phyloP scores from a whole-genome alignment of 1,140 invertebrate species.

The Sesamia nonagrioides region DNA sequence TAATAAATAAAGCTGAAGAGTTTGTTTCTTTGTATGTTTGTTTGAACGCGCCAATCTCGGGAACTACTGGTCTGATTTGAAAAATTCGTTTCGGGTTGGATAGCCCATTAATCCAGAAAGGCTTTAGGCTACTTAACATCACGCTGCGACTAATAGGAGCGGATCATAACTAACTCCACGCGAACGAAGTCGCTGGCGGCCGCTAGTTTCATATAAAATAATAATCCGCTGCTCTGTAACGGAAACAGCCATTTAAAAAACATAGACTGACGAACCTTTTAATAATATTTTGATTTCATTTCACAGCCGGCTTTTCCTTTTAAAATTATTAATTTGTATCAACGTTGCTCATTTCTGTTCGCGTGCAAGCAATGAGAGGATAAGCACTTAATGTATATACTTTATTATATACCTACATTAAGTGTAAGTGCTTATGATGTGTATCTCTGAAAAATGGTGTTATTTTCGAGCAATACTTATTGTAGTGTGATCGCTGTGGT shows the following conservation, averaged over 20 bases:
- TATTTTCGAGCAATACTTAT: constrained; percentile 5
- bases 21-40: too few relatives aligned
- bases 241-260: constrained; percentile 48
- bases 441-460: neutral
- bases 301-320: constrained; percentile 52
- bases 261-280: constrained; percentile 52
- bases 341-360: constrained; percentile 16
- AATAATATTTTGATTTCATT: constrained; percentile 56
- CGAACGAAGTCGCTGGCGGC: too few relatives aligned
- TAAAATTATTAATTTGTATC: constrained; percentile 55
- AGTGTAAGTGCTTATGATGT: constrained; percentile 29
- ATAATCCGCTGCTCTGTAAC: constrained; percentile 43
- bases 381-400: too few relatives aligned
- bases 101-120: too few relatives aligned
- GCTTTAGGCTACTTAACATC: too few relatives aligned
- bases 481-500: neutral
- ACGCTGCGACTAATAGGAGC: too few relatives aligned
- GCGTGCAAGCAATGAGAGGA: neutral
- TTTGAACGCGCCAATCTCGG: too few relatives aligned
- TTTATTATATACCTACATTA: constrained; percentile 36
- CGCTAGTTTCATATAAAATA: too few relatives aligned
- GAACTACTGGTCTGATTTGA: too few relatives aligned
- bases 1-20: too few relatives aligned
- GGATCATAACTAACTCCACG: too few relatives aligned
- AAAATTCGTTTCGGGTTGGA: too few relatives aligned